Conservation (phyloP, 30 jellyfish, hydroid and myxozoan species). For the Cassiopea andromeda region DNA sequence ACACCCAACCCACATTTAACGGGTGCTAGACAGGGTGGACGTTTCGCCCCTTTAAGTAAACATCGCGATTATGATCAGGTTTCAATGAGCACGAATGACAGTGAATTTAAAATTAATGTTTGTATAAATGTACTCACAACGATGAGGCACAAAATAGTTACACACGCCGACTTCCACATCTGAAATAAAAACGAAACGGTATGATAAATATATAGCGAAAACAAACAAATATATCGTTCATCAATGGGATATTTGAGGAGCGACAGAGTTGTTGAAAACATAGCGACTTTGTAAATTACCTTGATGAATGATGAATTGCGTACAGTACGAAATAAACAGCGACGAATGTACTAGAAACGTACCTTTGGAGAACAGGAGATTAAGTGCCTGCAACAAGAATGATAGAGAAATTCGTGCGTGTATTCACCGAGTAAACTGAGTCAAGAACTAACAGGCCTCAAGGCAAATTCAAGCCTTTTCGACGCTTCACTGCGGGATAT, state of each 20-base stretch:
- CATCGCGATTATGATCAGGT: not conserved
- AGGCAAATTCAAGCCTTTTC: constrained; percentile 32
- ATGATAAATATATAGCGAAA: not conserved
- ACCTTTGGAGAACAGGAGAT: constrained; percentile 44
- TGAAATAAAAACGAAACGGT: not conserved
- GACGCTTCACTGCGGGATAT: constrained; percentile 33
- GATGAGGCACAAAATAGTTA: constrained; percentile 33
- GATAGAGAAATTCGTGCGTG: constrained; percentile 15
- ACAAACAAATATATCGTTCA: not conserved
- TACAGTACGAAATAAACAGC: not conserved
- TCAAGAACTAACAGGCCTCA: constrained; percentile 39
- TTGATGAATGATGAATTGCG: not conserved
- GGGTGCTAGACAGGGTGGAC: no score
- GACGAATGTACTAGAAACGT: not conserved
- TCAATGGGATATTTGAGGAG: not conserved
- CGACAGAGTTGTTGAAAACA: not conserved
- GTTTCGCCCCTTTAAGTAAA: not conserved
- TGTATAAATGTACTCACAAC: constrained; percentile 24
- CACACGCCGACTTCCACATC: constrained; percentile 70
- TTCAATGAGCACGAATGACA: not conserved
- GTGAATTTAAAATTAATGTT: not conserved
- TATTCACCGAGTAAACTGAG: not conserved
- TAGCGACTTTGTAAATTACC: not conserved
- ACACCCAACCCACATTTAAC: no score
- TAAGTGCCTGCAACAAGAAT: constrained; percentile 17